Evolutionary conservation across 2,797 vertebrate genomes (phyloP).

Genomic region (Mus spretus): DNA sequence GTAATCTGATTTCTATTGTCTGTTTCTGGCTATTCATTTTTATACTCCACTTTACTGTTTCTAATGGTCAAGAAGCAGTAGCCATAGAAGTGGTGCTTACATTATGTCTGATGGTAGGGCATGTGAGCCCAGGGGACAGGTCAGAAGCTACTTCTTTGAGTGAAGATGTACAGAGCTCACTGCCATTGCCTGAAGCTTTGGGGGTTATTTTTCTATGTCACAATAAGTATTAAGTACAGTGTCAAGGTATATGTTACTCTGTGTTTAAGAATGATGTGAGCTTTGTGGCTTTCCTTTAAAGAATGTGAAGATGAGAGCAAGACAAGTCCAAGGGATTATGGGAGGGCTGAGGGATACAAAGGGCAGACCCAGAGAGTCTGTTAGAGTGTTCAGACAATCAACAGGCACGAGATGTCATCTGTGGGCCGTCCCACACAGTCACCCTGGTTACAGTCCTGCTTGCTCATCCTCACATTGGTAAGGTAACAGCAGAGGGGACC

Average conservation of each 20-base stretch:
- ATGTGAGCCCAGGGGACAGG: not conserved
- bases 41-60: not conserved
- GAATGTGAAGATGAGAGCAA: not conserved
- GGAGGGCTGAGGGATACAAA: not conserved
- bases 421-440: not conserved
- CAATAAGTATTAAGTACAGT: not conserved
- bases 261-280: not conserved
- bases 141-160: not conserved
- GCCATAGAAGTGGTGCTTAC: not conserved
- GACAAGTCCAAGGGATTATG: not conserved
- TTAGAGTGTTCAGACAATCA: slow-evolving; percentile 11
- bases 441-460: not conserved
- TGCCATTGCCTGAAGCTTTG: not conserved
- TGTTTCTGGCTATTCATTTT: slow-evolving; percentile 7
- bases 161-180: not conserved
- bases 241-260: not conserved
- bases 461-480: not conserved
- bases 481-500: not conserved
- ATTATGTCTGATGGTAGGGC: not conserved
- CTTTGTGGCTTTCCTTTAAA: slow-evolving; percentile 15
- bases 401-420: slow-evolving; percentile 32
- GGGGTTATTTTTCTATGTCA: not conserved
- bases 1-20: slow-evolving; percentile 7
- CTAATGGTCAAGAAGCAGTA: not conserved
- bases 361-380: not conserved